These are phyloP conservation scores for Drosophila meridiana DNA, from an alignment of 2,888 invertebrate genomes.

Conservation along the genomic window DNA sequence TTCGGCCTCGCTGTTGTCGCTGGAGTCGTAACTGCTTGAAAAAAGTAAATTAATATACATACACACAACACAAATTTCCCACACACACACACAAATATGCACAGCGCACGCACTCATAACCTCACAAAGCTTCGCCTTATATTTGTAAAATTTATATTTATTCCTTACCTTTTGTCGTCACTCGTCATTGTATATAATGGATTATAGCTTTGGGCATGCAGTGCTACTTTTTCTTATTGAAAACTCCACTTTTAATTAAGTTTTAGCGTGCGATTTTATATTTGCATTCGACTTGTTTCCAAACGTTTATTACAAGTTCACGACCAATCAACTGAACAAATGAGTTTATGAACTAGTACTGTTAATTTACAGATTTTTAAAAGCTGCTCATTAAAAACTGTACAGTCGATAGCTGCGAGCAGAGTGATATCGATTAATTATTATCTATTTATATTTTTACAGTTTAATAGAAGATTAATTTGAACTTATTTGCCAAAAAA, in stretches of 20 bases:
- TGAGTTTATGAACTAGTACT: constrained; percentile 3
- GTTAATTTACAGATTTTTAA: background rate
- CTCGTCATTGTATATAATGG: constrained; percentile 45
- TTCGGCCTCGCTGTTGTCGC: constrained; percentile 67
- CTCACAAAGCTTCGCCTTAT: constrained; percentile 46
- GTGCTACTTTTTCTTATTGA: background rate
- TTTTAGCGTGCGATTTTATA: constrained; percentile 27
- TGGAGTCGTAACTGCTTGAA: constrained; percentile 76
- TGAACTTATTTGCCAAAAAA: background rate
- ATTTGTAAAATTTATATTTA: constrained; percentile 2
- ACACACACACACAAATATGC: constrained; percentile 29
- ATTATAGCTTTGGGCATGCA: constrained; percentile 14
- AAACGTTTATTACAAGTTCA: constrained; percentile 28
- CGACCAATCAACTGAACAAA: constrained; percentile 14
- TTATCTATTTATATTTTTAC: background rate
- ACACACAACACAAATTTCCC: constrained; percentile 29
- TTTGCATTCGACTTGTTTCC: constrained; percentile 13
- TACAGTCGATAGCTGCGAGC: background rate
- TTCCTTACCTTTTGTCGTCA: constrained; percentile 52
- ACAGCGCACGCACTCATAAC: constrained; percentile 44
- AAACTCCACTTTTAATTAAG: constrained; percentile 15
- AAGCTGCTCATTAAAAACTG: background rate
- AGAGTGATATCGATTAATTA: background rate
- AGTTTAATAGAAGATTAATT: background rate
- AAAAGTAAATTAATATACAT: constrained; percentile 37